Evolutionary conservation across 2,113 vertebrate species (phyloP).

Genomic region (Actinemys pallida): DNA sequence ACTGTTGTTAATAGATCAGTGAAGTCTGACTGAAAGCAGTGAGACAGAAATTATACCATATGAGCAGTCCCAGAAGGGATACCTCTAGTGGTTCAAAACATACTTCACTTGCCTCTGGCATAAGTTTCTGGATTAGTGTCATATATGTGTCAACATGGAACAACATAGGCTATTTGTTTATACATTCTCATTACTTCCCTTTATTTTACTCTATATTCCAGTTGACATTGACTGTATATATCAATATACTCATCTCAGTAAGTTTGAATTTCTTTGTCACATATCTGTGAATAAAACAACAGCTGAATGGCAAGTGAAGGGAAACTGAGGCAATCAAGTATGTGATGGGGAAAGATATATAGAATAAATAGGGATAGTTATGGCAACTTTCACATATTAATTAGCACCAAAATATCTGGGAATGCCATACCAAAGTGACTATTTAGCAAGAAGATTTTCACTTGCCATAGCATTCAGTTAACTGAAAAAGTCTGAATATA

Average conservation of each 20-base stretch:
- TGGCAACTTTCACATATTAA: background rate
- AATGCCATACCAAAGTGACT: background rate
- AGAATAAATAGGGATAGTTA: background rate
- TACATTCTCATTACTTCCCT: slow-evolving; percentile 52
- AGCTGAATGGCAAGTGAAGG: background rate
- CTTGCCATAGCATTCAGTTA: background rate
- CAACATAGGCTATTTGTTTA: slow-evolving; percentile 66
- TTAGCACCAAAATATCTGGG: background rate
- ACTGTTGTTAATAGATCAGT: slow-evolving; percentile 55
- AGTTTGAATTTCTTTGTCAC: slow-evolving; percentile 12
- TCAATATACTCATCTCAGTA: background rate
- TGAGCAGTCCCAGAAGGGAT: slow-evolving; percentile 66
- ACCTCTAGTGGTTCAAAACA: slow-evolving; percentile 65
- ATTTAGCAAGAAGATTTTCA: background rate
- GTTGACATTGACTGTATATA: slow-evolving; percentile 29
- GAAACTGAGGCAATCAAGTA: slow-evolving; percentile 9
- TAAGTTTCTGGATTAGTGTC: slow-evolving; percentile 73
- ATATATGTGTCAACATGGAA: slow-evolving; percentile 60
- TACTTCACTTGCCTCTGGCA: slow-evolving; percentile 68
- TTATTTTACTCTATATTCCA: slow-evolving; percentile 53
- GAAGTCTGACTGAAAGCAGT: slow-evolving; percentile 68
- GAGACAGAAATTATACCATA: slow-evolving; percentile 66
- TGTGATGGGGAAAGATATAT: background rate
- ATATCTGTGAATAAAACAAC: background rate
- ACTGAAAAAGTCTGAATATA: background rate